Evolutionary conservation across 2,888 invertebrate genomes (phyloP).

Genomic region (Lithophane ornitopus): DNA sequence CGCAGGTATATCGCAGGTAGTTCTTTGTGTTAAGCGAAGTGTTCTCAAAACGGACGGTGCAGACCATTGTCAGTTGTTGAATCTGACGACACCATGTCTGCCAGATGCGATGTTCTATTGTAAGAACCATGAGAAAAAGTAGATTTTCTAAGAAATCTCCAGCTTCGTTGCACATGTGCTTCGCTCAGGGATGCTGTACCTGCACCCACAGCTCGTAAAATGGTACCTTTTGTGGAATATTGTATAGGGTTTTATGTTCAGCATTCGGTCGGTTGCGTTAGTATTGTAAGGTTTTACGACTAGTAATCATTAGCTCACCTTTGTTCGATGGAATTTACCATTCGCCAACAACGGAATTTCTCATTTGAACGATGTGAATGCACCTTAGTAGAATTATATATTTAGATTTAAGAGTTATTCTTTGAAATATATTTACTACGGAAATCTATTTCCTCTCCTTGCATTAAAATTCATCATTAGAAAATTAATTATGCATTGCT

Average conservation of each 20-base stretch:
- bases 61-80: slow-evolving; percentile 73
- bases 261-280: slow-evolving; percentile 57
- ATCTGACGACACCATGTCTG: slow-evolving; percentile 85
- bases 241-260: slow-evolving; percentile 55
- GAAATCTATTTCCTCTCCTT: slow-evolving; percentile 57
- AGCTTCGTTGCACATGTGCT: slow-evolving; percentile 81
- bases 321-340: slow-evolving; percentile 54
- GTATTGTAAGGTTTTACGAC: slow-evolving; percentile 63
- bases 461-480: slow-evolving; percentile 48
- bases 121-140: slow-evolving; percentile 73
- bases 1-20: slow-evolving; percentile 79
- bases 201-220: slow-evolving; percentile 68
- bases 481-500: slow-evolving; percentile 48
- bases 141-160: slow-evolving; percentile 77
- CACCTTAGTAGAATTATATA: slow-evolving; percentile 20
- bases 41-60: slow-evolving; percentile 62
- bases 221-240: slow-evolving; percentile 69
- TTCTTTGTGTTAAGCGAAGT: slow-evolving; percentile 65
- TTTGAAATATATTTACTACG: slow-evolving; percentile 49
- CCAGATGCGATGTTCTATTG: slow-evolving; percentile 82
- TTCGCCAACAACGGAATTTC: slow-evolving; percentile 29
- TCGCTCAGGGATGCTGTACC: slow-evolving; percentile 75
- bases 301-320: slow-evolving; percentile 61
- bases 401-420: slow-evolving; percentile 40
- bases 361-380: slow-evolving; percentile 28